Conservation (phyloP, 2,113 vertebrate species). For the Struthio camelus region DNA sequence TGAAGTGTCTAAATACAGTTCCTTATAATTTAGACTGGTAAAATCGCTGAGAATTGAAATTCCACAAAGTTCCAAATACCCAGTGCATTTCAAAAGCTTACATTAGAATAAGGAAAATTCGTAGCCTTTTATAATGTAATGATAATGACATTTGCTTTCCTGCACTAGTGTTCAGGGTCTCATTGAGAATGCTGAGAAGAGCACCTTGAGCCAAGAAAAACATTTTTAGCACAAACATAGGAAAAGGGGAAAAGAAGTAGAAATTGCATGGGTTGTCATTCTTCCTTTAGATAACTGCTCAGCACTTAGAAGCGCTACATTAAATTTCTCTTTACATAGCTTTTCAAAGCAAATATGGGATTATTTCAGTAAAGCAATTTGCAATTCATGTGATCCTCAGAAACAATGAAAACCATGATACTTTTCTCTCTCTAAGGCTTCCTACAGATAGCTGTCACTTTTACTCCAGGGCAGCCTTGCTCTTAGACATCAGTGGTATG, state of each 20-base stretch:
- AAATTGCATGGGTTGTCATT: background rate
- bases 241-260: background rate
- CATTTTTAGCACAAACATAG: rapidly evolving
- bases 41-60: background rate
- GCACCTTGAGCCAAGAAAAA: background rate
- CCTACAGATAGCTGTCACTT: background rate
- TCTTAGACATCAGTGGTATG: background rate
- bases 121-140: background rate
- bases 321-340: background rate
- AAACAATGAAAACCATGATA: background rate
- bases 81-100: background rate
- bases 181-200: background rate
- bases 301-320: background rate
- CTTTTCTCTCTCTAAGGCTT: background rate
- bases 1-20: background rate
- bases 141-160: background rate
- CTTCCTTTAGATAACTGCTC: background rate
- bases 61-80: background rate
- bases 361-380: background rate
- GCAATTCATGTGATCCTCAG: background rate
- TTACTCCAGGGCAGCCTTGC: background rate
- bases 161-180: background rate
- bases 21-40: background rate
- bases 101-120: background rate
- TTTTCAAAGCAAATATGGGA: background rate